phyloP scores from a whole-genome alignment of 1,140 invertebrate species.

The Tenebrio molitor region DNA sequence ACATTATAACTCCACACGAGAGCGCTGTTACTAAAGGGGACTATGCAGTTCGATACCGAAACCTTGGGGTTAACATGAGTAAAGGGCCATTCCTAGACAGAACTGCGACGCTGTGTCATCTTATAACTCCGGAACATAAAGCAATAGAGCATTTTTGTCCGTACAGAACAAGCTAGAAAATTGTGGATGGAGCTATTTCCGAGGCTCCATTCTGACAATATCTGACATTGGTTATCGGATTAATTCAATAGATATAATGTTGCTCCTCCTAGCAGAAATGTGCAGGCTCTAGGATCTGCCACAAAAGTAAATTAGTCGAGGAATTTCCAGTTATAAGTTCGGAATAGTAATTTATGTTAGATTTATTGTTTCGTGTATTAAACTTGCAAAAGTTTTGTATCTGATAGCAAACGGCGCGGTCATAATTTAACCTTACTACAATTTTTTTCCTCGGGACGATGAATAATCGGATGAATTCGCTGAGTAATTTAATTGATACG shows the following conservation, averaged over 20 bases:
- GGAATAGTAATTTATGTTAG: constrained; percentile 31
- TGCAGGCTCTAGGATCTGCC: constrained; percentile 13
- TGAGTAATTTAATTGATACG: constrained; percentile 33
- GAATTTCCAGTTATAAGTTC: constrained; percentile 44
- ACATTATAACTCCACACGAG: constrained; percentile 47
- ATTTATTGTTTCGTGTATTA: constrained; percentile 42
- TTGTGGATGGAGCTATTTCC: constrained; percentile 45
- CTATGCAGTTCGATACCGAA: constrained; percentile 41
- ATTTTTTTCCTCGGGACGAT: constrained; percentile 11
- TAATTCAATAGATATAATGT: constrained; percentile 50
- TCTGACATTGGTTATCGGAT: constrained; percentile 50
- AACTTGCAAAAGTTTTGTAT: constrained; percentile 32
- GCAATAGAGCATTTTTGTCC: constrained; percentile 42
- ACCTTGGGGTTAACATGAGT: constrained; percentile 43
- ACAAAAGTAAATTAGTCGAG: constrained; percentile 47
- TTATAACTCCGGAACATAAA: constrained; percentile 48
- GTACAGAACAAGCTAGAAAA: constrained; percentile 34
- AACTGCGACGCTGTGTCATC: constrained; percentile 45
- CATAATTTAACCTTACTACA: constrained; percentile 18
- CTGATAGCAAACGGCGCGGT: background rate
- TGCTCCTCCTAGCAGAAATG: constrained; percentile 4
- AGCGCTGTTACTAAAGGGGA: constrained; percentile 38
- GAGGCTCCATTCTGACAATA: constrained; percentile 46
- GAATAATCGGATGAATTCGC: constrained; percentile 2
- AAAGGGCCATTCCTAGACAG: constrained; percentile 47